phyloP scores from a whole-genome alignment of 2,797 vertebrate species.

The Acrocephalus scirpaceus region DNA sequence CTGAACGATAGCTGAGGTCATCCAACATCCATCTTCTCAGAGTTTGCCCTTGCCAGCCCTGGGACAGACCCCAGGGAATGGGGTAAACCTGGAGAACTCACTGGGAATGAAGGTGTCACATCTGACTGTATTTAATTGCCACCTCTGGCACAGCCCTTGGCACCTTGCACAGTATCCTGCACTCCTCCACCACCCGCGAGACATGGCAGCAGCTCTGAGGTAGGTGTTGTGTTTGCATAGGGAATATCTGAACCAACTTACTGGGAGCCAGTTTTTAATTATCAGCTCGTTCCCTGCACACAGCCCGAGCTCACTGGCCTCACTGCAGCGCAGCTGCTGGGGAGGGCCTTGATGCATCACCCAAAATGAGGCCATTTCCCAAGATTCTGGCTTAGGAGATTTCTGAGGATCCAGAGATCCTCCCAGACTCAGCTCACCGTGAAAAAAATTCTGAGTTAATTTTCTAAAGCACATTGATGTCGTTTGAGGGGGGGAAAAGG shows the following conservation, averaged over 20 bases:
- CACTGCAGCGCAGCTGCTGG: neutral
- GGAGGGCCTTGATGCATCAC: neutral
- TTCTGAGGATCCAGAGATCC: neutral
- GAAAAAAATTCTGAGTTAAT: neutral
- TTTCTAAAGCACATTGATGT: neutral
- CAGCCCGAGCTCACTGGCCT: fast-evolving
- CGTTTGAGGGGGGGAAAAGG: fast-evolving
- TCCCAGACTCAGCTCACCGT: neutral
- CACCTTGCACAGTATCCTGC: fast-evolving
- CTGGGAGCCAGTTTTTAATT: neutral
- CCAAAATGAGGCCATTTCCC: fast-evolving
- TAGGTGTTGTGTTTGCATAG: conserved; percentile 20
- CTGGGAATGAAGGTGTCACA: neutral
- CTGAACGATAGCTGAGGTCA: neutral
- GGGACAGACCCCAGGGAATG: neutral
- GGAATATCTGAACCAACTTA: fast-evolving
- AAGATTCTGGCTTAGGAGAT: neutral
- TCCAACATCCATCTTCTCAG: fast-evolving
- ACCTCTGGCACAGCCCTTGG: fast-evolving
- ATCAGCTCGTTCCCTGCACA: neutral
- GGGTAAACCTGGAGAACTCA: neutral
- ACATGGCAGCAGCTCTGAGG: neutral
- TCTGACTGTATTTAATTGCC: fast-evolving
- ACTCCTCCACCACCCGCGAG: fast-evolving
- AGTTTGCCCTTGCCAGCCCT: neutral